These are phyloP conservation scores for Merluccius polli DNA, from an alignment of 2,797 vertebrate species.

Conservation along the genomic window DNA sequence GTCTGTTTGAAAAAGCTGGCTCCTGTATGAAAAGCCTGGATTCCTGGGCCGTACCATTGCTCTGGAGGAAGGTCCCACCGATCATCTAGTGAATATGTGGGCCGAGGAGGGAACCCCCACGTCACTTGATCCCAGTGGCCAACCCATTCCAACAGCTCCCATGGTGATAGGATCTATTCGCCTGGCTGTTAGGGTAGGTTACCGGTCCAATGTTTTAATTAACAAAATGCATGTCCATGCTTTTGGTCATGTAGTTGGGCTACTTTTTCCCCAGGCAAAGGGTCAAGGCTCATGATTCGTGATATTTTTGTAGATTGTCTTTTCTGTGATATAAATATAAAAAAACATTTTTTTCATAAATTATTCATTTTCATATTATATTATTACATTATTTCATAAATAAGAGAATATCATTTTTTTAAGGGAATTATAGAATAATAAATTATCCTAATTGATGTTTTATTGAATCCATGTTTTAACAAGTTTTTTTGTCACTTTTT, in stretches of 20 bases:
- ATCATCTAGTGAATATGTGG: conserved; percentile 83
- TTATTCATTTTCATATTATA: too few relatives aligned
- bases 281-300: neutral
- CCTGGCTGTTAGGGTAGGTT: conserved; percentile 85
- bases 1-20: conserved; percentile 77
- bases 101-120: conserved; percentile 64
- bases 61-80: conserved; percentile 87
- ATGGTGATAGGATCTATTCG: conserved; percentile 87
- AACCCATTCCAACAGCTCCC: conserved; percentile 63
- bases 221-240: neutral
- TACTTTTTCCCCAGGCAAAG: neutral
- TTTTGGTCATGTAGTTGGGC: neutral
- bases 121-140: conserved; percentile 52
- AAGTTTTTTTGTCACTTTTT: conserved; percentile 5
- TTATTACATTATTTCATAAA: too few relatives aligned
- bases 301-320: neutral
- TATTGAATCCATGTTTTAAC: neutral
- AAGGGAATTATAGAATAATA: neutral
- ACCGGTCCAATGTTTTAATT: neutral
- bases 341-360: neutral
- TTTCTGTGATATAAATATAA: neutral
- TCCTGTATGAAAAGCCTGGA: conserved; percentile 91
- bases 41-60: conserved; percentile 87
- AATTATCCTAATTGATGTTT: neutral
- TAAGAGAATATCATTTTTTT: too few relatives aligned